Evolutionary conservation across 2,113 vertebrate species (phyloP).

Genomic region (Montifringilla adamsi): DNA sequence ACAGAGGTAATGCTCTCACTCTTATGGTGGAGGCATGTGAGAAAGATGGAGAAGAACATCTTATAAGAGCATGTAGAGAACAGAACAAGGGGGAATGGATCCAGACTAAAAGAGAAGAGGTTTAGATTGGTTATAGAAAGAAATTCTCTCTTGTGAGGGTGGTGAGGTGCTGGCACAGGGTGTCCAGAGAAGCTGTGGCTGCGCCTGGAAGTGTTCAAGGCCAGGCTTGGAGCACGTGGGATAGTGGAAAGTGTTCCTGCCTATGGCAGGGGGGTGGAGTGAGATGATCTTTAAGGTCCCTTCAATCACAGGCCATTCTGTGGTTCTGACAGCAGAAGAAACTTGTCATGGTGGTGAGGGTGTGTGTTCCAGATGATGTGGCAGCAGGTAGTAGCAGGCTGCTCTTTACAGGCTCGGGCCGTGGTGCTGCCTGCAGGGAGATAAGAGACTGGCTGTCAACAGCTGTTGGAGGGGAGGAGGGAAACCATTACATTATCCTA

Average conservation of each 20-base stretch:
- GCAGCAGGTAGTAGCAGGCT: neutral
- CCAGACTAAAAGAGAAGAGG: too few relatives aligned
- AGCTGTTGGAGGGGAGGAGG: neutral
- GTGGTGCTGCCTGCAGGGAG: neutral
- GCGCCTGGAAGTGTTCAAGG: neutral
- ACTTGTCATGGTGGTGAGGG: neutral
- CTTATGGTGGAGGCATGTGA: neutral
- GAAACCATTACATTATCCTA: neutral
- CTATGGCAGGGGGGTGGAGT: neutral
- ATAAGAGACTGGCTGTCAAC: neutral
- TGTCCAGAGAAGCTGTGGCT: neutral
- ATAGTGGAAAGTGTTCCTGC: neutral
- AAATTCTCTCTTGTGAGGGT: neutral
- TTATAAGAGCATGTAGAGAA: too few relatives aligned
- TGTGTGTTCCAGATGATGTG: neutral
- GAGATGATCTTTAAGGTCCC: neutral
- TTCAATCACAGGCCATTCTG: neutral
- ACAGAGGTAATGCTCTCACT: slow-evolving; percentile 75
- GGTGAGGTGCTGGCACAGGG: neutral
- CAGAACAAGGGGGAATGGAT: neutral
- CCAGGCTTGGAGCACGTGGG: neutral
- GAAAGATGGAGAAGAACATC: neutral
- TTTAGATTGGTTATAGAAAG: neutral
- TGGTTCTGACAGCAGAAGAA: neutral
- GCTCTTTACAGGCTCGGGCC: neutral